Base-by-base conservation (phyloP, 2,113 vertebrate genomes). In the Muscicapa adusta region DNA sequence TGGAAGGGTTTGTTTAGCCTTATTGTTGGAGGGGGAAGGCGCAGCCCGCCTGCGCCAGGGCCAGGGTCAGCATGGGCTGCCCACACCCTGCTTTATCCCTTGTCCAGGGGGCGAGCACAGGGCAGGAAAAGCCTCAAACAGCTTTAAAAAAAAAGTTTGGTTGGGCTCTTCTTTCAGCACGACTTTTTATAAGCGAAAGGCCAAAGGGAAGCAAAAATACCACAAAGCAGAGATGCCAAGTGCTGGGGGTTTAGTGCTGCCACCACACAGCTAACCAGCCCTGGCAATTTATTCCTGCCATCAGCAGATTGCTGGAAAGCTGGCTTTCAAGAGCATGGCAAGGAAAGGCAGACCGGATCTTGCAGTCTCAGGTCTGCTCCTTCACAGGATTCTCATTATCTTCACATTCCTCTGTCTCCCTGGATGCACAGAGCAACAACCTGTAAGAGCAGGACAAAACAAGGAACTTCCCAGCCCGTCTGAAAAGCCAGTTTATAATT, bases 21-120 rank as follows among this genome's bases (percentile, higher is more conserved):
- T 91, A 98, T 97, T 98, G 97, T 98, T 97, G 92, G 80, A 82
- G 60, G 6, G 53, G 78, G 72, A 92, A 97, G 96, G 97, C 97
- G 1, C 47, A 86, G 94, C 81, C 89, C 63, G 75, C 96, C 94
- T 19, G 87, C 14, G 29, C 89, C 89, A 94, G 88, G 86, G 71
- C 94, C 68, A 18, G 95, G 94, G 96, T 95, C 95, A 84, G 70
- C 72, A 53, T 0, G 0, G 80, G 83, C 80, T 96, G 97, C 93
- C 91, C 95, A 88, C 95, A 94, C 90, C 84, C 95, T 10, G 61
- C 89, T 97, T 88, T 94, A 85, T 88, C 81, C 80, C 94, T 85
- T 85, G 94, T 83, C 22, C 0, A 5, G 68, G 79, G 72, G 67
- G 53, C 0, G 26, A 92, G 62, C 13, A 4, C 1, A 0, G 85